Base-by-base conservation (phyloP, 2,888 invertebrate species). In the Cosmia trapezina region DNA sequence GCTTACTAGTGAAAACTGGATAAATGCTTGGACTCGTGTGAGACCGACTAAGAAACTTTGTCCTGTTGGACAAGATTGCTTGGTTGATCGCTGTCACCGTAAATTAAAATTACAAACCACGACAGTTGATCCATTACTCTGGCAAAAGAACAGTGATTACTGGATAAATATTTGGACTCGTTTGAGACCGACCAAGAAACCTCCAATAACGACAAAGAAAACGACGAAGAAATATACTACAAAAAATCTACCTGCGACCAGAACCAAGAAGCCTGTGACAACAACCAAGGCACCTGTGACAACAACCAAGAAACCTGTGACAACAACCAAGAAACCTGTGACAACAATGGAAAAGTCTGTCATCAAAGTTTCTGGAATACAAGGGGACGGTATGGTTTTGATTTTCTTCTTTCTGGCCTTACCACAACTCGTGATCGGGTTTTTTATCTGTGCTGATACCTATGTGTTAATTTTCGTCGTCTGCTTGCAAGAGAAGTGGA, bases 311-410 rank as follows among this genome's bases (percentile, higher is more conserved):
- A 7, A 12, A 33, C 17, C 41, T 53, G 28, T 33, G 17, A 22
- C 17, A 2, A 65, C 33, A 54, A 37, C 19, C 0, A 54, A 22
- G 5, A 7, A 12, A 33, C 2, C 59, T 14, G 5, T 33, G 11
- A 47, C 45, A 19, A 33, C 12, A 47, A 19, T 11, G n/a, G 7
- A 33, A 41, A 60, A 19, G 8, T 12, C 11, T 60, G 8, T 28
- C 28, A 2, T 8, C 11, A 12, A 76, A 19, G 0, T n/a, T 5
- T 41, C 28, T 12, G 51, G 4, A 67, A 53, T 33, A 14, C 28
- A 17, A 49, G 41, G 0, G 19, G 12, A 43, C 12, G 69, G 74
- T 74, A 74, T 9, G 33, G 14, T 76, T 53, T 59, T 28, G 8
- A 68, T 41, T 51, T 47, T 43, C n/a, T 33, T 73, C 47, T 63